Base-by-base conservation (phyloP, 92 coral and sea anemone genomes). In the Actinernus sp. region DNA sequence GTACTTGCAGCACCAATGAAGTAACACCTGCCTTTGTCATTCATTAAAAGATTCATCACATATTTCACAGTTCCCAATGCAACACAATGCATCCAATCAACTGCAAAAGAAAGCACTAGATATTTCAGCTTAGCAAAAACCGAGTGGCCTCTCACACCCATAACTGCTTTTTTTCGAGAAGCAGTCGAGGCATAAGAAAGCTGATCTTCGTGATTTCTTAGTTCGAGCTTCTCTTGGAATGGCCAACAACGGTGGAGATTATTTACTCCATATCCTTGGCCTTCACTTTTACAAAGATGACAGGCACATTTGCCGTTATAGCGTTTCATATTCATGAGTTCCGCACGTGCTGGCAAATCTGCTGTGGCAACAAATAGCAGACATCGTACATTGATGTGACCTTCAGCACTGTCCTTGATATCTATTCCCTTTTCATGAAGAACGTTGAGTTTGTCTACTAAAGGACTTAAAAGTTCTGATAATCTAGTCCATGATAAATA, bases 401-500 rank as follows among this genome's bases (percentile, higher is more conserved):
- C 81, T 24, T 28, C 74, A 24, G 81, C 75, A 37, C 79, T 80
- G 59, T 63, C 71, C 24, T 45, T 16, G 32, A 80, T 48, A 3
- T 64, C 32, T 11, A 81, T 16, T 29, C 87, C 76, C 14, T 24
- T 41, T 6, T 18, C 17, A 49, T 81, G 38, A 0, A 81, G 44
- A 55, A 9, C 33, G 49, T 68, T 82, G 7, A 82, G 70, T 43
- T 65, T 82, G 49, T 75, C 73, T 25, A 66, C 39, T 6, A 82
- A 38, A 10, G 89, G 89, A 29, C 55, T 82, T 1, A 82, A 27
- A 26, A 74, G 67, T 6, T 63, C 58, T 80, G 62, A 57, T 71
- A 80, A 30, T 81, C 86, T 6, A 63, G 41, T 45, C 82, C 88
- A 18, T 81, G 82, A 68, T 30, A 81, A 45, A 81, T 73, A 21